Conservation (phyloP, 1,140 invertebrate genomes). For the Kradibia gibbosae region DNA sequence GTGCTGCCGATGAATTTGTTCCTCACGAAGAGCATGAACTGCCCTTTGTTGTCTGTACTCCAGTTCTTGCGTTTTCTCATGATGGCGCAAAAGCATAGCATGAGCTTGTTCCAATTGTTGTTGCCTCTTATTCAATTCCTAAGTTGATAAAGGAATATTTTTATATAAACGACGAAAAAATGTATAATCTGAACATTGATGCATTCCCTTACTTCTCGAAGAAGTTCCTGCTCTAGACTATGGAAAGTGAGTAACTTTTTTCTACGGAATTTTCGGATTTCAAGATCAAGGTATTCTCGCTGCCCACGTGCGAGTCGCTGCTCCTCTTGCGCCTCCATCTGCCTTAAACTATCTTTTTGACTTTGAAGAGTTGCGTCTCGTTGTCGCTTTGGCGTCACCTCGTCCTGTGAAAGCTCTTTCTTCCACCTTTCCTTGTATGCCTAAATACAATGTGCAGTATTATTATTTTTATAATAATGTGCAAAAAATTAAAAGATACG, state of each 20-base stretch:
- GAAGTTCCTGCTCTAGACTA: conserved; percentile 90
- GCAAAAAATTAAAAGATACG: no score
- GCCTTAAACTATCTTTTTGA: conserved; percentile 94
- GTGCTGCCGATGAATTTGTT: conserved; percentile 93
- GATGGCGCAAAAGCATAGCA: conserved; percentile 94
- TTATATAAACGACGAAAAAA: not conserved
- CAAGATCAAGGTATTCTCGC: conserved; percentile 92
- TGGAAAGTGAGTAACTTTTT: conserved; percentile 91
- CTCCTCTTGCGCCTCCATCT: conserved; percentile 93
- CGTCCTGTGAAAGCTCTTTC: conserved; percentile 91
- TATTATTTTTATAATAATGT: no score
- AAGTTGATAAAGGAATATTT: conserved; percentile 35
- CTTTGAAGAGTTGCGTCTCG: conserved; percentile 91
- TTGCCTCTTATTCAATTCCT: conserved; percentile 96
- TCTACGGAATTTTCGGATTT: conserved; percentile 93
- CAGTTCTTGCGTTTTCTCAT: conserved; percentile 96
- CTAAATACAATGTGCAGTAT: no score
- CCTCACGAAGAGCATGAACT: conserved; percentile 92
- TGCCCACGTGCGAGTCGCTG: conserved; percentile 88
- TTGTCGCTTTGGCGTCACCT: conserved; percentile 92
- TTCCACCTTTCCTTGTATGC: conserved; percentile 97
- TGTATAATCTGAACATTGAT: not conserved
- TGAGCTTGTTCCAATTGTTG: conserved; percentile 96
- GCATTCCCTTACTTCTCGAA: conserved; percentile 82
- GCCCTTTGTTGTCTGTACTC: conserved; percentile 96